Evolutionary conservation across 2,888 invertebrate genomes (phyloP), one percentile per base, ranked within the genome.

Genomic region (Strigamia maritima): DNA sequence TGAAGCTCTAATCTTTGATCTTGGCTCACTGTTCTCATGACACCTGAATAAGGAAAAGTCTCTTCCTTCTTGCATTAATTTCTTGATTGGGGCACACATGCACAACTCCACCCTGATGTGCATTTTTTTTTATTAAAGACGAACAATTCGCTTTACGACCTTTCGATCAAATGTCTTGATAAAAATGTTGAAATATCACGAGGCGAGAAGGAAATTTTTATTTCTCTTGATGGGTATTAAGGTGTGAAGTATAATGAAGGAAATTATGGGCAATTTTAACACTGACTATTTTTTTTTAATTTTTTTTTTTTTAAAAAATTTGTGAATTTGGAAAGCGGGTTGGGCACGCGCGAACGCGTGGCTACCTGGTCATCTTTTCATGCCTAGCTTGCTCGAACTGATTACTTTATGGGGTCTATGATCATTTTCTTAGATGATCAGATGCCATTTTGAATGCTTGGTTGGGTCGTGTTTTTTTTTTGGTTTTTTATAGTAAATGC

Each of bases 1-100:
- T 60, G 60, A 60, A 60, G 24, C 60, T 60, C 60, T 60, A 60
- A 60, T 60, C 60, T 60, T 60, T 60, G 60, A 60, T 60, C 60
- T n/a, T 60, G 60, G 24, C 60, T 60, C 60, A 60, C 60, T 60
- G 60, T 60, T 60, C 60, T 60, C 60, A 60, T 60, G 60, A 60
- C 60, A 60, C 60, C 60, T 60, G 60, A 19, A 60, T 60, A 24
- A 60, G 60, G 60, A 60, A 60, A 60, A 60, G 22, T 60, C 24
- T 22, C n/a, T 60, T 40, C 40, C 40, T 40, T 40, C 40, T 40
- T 40, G 40, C 40, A 40, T 40, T 60, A 60, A 60, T 60, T 60
- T 19, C 60, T 60, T n/a, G 22, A 60, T 60, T 60, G 60, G 60
- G 19, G 60, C 60, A 22, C 24, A 24, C 60, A 60, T 24, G n/a